Base-by-base conservation (phyloP, 2,888 invertebrate genomes). In the Amiota minor region DNA sequence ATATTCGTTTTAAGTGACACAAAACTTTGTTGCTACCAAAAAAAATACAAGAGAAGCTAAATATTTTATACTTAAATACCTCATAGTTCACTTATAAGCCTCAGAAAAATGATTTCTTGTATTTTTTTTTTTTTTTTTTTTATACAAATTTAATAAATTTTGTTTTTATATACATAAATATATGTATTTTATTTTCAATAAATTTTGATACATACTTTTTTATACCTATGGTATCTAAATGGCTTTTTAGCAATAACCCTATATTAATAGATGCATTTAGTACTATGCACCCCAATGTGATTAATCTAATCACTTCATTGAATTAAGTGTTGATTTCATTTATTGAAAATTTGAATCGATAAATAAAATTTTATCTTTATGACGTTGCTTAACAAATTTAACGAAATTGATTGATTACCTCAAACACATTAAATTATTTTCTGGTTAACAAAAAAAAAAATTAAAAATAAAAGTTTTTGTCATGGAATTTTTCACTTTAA, bases 141-240 rank as follows among this genome's bases (percentile, higher is more conserved):
- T 86, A 84, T 86, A 84, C 86, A 84, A 85, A 84, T 84, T 86
- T 86, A 85, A 84, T 84, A 86, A 81, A 78, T 81, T 76, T 47
- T 18, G 20, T 14, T 59, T 56, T 16, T 9, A 56, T 55, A 14
- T 14, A 6, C 16, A 56, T 56, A 56, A n/a, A 20, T 20, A 12
- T 4, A 9, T n/a, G n/a, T 56, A 18, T n/a, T 56, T 59, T 18
- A 20, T 59, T 59, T 11, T 59, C 18, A 14, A 20, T 59, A 10
- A 59, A 55, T 8, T 16, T 55, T 9, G n/a, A n/a, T n/a, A 11
- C 12, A 8, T 53, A 53, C 8, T 53, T 12, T 53, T 53, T 18
- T 56, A n/a, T n/a, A 16, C 16, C 16, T 11, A 3, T 56, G 14
- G 14, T 65, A 65, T 20, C 67, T 45, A 49, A 71, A 20, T 50